These are phyloP conservation scores for Thomomys bottae DNA, from an alignment of 2,113 vertebrate species.

Conservation along the genomic window DNA sequence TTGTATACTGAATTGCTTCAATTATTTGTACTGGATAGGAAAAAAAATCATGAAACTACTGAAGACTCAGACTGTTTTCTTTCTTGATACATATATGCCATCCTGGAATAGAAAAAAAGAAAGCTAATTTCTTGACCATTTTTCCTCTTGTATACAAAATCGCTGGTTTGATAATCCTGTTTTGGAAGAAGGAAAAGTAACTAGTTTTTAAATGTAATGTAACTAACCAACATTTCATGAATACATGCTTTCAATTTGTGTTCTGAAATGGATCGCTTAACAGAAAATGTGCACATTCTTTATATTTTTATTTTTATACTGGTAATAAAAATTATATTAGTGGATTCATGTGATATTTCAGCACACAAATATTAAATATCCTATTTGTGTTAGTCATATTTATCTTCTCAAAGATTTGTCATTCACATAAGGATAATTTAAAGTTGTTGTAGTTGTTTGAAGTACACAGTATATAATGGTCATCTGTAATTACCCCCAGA, in stretches of 20 bases:
- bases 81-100: neutral
- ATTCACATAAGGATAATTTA: neutral
- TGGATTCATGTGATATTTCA: neutral
- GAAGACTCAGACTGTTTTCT: neutral
- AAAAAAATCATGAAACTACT: neutral
- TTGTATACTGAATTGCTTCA: slow-evolving; percentile 12
- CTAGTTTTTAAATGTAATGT: neutral
- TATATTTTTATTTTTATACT: slow-evolving; percentile 30
- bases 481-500: neutral
- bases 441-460: neutral
- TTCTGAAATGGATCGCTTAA: neutral
- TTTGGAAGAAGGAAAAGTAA: neutral
- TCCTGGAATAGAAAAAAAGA: neutral
- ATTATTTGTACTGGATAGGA: neutral
- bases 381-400: neutral
- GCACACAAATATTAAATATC: neutral
- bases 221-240: neutral
- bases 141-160: neutral
- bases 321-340: neutral
- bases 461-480: neutral
- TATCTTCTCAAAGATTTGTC: neutral
- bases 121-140: slow-evolving; percentile 7
- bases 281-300: neutral
- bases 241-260: neutral
- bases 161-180: neutral